These are phyloP conservation scores for Agapornis roseicollis DNA, from an alignment of 2,113 vertebrate genomes.

Conservation along the genomic window DNA sequence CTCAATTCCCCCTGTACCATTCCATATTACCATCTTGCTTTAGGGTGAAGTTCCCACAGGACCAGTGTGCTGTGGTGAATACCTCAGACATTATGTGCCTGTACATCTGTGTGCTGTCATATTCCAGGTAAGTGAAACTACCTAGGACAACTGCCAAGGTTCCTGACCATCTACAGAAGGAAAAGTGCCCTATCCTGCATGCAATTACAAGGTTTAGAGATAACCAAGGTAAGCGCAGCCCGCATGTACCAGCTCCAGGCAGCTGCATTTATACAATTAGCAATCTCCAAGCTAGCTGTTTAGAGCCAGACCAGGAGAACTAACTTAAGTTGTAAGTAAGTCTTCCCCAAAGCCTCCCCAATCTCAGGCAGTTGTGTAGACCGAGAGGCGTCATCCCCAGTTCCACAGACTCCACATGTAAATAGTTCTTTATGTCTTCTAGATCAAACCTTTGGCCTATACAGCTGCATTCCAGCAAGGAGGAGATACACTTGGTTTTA, in stretches of 20 bases:
- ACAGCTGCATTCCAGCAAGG: neutral
- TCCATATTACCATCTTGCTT: neutral
- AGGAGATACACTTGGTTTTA: neutral
- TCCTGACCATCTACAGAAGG: neutral
- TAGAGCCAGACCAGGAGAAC: neutral
- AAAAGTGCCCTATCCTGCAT: neutral
- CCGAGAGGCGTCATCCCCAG: neutral
- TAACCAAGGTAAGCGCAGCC: neutral
- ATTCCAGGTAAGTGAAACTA: neutral
- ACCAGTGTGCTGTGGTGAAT: neutral
- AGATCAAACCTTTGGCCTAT: neutral
- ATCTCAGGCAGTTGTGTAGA: neutral
- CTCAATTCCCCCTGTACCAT: neutral
- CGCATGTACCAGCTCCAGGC: neutral
- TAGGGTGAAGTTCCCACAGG: neutral
- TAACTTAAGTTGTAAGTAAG: neutral
- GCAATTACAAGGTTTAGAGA: neutral
- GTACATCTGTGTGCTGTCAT: neutral
- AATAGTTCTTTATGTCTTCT: neutral
- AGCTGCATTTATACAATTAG: neutral
- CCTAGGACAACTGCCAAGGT: neutral
- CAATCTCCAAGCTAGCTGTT: neutral
- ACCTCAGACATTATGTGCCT: neutral
- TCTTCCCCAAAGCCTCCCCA: neutral
- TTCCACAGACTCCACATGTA: fast-evolving